phyloP scores from a whole-genome alignment of 2,888 invertebrate species.

The Saturnia japonica region DNA sequence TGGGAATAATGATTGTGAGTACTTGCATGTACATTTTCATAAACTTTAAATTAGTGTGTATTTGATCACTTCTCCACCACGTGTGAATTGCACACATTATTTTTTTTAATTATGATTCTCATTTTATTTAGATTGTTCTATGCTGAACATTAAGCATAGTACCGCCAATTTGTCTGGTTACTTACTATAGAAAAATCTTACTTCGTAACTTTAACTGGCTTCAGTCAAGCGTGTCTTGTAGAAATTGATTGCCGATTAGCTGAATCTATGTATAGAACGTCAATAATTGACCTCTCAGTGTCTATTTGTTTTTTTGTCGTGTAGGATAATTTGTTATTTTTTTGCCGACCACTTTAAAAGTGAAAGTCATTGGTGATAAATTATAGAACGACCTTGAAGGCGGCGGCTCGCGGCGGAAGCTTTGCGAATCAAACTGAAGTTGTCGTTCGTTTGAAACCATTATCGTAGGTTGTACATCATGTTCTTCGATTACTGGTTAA shows the following conservation, averaged over 20 bases:
- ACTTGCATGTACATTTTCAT: too few relatives aligned
- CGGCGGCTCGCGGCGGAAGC: conserved; percentile 16
- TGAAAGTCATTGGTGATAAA: conserved; percentile 51
- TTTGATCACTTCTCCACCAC: too few relatives aligned
- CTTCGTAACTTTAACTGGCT: background rate
- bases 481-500: background rate
- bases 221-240: background rate
- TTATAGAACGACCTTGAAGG: conserved; percentile 40
- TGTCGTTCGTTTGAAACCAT: background rate
- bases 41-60: too few relatives aligned
- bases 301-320: conserved; percentile 13
- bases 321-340: conserved; percentile 32
- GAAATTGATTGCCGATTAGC: background rate
- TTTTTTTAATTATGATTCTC: too few relatives aligned
- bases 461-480: background rate
- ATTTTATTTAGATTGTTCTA: too few relatives aligned
- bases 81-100: too few relatives aligned
- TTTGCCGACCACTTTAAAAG: conserved; percentile 37
- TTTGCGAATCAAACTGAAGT: background rate
- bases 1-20: too few relatives aligned
- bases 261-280: conserved; percentile 4
- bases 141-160: background rate
- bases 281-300: background rate
- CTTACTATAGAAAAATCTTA: background rate
- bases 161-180: background rate